Evolutionary conservation across 2,797 vertebrate species (phyloP), one percentile per base, ranked within the genome.

Genomic region (Merluccius polli): DNA sequence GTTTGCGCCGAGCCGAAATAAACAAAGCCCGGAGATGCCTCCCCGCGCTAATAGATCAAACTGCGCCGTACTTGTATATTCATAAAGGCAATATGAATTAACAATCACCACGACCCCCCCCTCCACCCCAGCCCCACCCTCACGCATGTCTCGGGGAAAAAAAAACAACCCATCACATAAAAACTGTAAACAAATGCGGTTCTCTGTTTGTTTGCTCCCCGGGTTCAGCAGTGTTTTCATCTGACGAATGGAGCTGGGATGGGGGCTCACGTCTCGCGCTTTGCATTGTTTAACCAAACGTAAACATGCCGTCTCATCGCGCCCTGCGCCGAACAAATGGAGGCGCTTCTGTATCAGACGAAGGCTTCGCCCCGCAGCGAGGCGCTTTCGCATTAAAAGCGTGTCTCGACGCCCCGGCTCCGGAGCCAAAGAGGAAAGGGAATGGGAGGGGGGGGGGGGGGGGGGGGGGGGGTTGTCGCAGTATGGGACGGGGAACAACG

Each of bases 321-420:
- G 79, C 79, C 21, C 30, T 15, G 76, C 72, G 70, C 85, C 81
- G 90, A 92, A 89, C 88, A 90, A 89, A 89, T 85, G 80, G 81
- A 75, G 87, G 84, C 78, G 18, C 79, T n/a, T 81, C 83, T 72
- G 84, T 83, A 85, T 81, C 88, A 87, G 83, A 85, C 79, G 78
- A 83, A 88, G 63, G 63, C 24, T 87, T 82, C 36, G 87, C 90
- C 90, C 88, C 27, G 78, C 70, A 87, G 89, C 87, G 44, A 88
- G 86, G 87, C 87, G 85, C 90, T 89, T 90, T 87, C 83, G 90
- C 88, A 90, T 92, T 86, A 88, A 91, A 90, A 90, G 85, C 88
- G 85, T 88, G 86, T 87, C 83, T 87, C 79, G 87, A 90, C 88
- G 89, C 91, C 88, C 80, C 79, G 85, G 81, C 78, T 82, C 74